Base-by-base conservation (phyloP, 2,113 vertebrate genomes). In the Bubo bubo region DNA sequence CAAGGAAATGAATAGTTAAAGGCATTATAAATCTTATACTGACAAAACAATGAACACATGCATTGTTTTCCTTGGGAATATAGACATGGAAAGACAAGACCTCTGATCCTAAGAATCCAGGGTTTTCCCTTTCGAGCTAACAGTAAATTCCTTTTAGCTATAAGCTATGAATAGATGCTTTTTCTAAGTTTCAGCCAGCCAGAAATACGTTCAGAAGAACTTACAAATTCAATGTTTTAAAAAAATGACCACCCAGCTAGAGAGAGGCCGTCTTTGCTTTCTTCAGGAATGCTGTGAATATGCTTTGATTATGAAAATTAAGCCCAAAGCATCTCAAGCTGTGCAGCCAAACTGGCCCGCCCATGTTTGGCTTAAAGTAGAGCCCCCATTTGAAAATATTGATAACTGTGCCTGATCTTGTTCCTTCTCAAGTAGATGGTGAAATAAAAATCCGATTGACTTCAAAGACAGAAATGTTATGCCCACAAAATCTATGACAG, bases 1-100 rank as follows among this genome's bases (percentile, higher is more conserved):
- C 66, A 97, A 92, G 76, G 88, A 96, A 97, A 95, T 93, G 68
- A 97, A 85, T 93, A 95, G 86, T 95, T 91, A 95, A 96, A 95
- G 41, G 35, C 43, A 81, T 79, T 88, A 75, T 95, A 92, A 95
- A 94, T 97, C 94, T 92, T 91, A 66, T 39, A 82, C 68, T 85
- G 70, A 77, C 86, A 97, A 93, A 95, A 91, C 64, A 95, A 86
- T n/a, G 76, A 95, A 52, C 56, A 89, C 30, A 95, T 80, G 49
- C 35, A 81, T 81, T 95, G 91, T 95, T 95, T 96, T 97, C 49
- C 62, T 91, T 79, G 76, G 45, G 43, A 95, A 89, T 89, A 84
- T 24, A 79, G 56, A 79, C 93, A 87, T 39, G 28, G 43, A 91
- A 96, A 87, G 70, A 73, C 34, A 82, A 90, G 86, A 82, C 23